A percentile compares a stretch with the other conserved stretches of the same genome.
Evolutionary conservation across 2,888 invertebrate species (phyloP).

Genomic region (Apodemia duryi): DNA sequence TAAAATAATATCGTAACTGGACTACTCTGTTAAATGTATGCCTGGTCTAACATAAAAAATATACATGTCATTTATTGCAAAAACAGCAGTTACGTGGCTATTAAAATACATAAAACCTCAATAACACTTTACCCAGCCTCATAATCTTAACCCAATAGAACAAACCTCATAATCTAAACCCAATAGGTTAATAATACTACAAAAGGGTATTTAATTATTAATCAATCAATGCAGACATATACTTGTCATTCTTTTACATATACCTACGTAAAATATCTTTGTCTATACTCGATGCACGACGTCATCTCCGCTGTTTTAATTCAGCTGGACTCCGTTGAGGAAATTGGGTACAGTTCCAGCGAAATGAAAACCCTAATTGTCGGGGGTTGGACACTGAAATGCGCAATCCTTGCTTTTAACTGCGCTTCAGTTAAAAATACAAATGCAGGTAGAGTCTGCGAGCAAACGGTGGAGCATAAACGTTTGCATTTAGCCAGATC

Average conservation of each 20-base stretch:
- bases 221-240: neutral
- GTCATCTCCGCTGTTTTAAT: slow-evolving; percentile 36
- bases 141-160: too few relatives aligned
- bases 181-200: too few relatives aligned
- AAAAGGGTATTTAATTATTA: too few relatives aligned
- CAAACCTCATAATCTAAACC: too few relatives aligned
- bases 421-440: slow-evolving; percentile 35
- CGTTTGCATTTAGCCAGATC: slow-evolving; percentile 58
- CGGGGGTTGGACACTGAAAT: slow-evolving; percentile 27
- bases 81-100: too few relatives aligned
- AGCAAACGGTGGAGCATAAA: slow-evolving; percentile 37
- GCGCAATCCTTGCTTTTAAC: slow-evolving; percentile 32
- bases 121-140: too few relatives aligned
- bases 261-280: slow-evolving; percentile 16
- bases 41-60: too few relatives aligned
- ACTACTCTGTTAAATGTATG: too few relatives aligned
- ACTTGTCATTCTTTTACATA: neutral
- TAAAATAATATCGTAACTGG: too few relatives aligned
- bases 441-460: slow-evolving; percentile 32
- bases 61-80: too few relatives aligned
- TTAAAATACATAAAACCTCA: too few relatives aligned
- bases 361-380: slow-evolving; percentile 40
- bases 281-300: slow-evolving; percentile 23
- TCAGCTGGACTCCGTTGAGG: slow-evolving; percentile 28
- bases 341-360: slow-evolving; percentile 37